A percentile compares a stretch with the other conserved stretches of the same genome.
Evolutionary conservation across 1,140 invertebrate species (phyloP).

Genomic region (Bicyclus anynana): DNA sequence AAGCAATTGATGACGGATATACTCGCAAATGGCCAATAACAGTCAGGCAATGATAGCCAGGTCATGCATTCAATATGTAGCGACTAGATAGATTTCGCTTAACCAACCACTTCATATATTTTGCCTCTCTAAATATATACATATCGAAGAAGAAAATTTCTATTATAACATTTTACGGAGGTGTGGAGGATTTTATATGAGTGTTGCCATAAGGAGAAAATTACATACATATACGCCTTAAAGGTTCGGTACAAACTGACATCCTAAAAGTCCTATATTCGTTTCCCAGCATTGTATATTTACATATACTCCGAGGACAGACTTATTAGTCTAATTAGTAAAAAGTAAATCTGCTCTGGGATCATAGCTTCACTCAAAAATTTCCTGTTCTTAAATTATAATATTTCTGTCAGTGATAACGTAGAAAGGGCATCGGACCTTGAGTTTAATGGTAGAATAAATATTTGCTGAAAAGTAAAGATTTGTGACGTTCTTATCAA

Average conservation of each 20-base stretch:
- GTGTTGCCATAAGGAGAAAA: too few species aligned
- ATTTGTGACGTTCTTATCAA: constrained; percentile 32
- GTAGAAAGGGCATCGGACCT: constrained; percentile 38
- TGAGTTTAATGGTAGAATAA: constrained; percentile 33
- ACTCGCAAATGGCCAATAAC: neutral
- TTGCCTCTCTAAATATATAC: too few species aligned
- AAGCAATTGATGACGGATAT: neutral
- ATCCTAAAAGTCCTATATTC: too few species aligned
- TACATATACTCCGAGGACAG: too few species aligned
- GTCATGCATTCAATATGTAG: neutral
- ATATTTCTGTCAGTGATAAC: neutral
- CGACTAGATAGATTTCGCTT: neutral
- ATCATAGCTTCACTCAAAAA: neutral
- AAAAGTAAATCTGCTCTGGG: too few species aligned
- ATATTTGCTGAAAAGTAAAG: constrained; percentile 44
- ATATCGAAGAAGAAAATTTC: too few species aligned
- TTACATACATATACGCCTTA: too few species aligned
- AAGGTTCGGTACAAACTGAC: too few species aligned
- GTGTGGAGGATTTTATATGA: too few species aligned
- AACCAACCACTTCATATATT: neutral
- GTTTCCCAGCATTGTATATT: too few species aligned
- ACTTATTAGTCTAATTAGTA: too few species aligned
- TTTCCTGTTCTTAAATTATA: neutral
- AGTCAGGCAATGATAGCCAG: neutral
- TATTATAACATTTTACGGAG: too few species aligned